Base-by-base conservation (phyloP, 2,888 invertebrate genomes). In the Quadriops clusia region DNA sequence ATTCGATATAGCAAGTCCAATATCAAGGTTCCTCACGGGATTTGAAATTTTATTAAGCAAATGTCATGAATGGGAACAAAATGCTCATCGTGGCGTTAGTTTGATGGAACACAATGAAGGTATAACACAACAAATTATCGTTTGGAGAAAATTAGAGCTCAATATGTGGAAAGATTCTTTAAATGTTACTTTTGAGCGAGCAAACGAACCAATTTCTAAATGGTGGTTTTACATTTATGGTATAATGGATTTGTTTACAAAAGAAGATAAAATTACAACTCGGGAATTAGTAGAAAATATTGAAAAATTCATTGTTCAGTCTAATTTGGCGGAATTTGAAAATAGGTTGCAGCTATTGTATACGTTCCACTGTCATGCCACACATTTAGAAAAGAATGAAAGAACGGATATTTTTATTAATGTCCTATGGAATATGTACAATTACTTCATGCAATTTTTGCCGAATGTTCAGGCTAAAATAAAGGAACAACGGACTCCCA, bases 191-290 rank as follows among this genome's bases (percentile, higher is more conserved):
- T 70, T 70, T 34, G 65, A 72, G 28, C 72, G 77, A 46, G 66
- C 80, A 40, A 71, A 73, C 50, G 63, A 71, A 0, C 72, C 74
- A 37, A 74, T 81, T 0, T 73, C 80, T 39, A 84, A 81, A 53
- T 93, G 87, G 74, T 95, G 93, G 91, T 85, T 90, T 61, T 79
- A 84, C 55, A 58, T 94, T 24, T 90, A 83, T 54, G 71, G 75
- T 12, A 64, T 85, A 1, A 59, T 82, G 20, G 69, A 74, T 26
- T 71, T 75, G 20, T 80, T 75, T 48, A 55, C 74, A 4, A 41
- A 53, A 9, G 58, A 58, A 8, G 39, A 51, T 22, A 23, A 42
- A 26, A 51, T 44, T 23, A 47, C 40, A 37, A 55, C 47, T 16
- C 58, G 47, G 29, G 68, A 63, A 44, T 51, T 68, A 50, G 63